Conservation (phyloP, 2,888 invertebrate species). For the Ochlodes sylvanus region DNA sequence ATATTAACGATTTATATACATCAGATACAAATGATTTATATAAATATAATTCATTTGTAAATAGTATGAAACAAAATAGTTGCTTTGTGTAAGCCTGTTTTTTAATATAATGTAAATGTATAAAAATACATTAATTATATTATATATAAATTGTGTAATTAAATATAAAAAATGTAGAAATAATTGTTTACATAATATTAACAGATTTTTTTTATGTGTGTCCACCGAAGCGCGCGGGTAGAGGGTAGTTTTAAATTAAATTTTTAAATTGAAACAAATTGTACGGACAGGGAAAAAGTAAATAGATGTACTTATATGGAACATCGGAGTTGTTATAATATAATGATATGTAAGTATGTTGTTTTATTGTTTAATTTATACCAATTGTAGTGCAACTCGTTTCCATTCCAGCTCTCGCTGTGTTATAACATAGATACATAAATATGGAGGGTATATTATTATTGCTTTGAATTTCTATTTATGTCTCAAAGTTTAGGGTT, state of each 20-base stretch:
- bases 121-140: not conserved
- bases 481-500: constrained; percentile 41
- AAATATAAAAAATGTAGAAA: not conserved
- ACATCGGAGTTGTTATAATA: constrained; percentile 4
- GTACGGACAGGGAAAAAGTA: constrained; percentile 23
- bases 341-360: constrained; percentile 3
- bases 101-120: not conserved
- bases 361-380: constrained; percentile 18
- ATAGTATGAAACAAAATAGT: not conserved
- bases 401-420: constrained; percentile 50
- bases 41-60: not conserved
- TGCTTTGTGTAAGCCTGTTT: no score
- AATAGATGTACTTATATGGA: constrained; percentile 25
- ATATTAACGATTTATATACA: no score
- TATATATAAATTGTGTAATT: no score
- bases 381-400: constrained; percentile 25
- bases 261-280: not conserved
- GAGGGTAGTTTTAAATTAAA: no score
- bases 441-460: constrained; percentile 30
- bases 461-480: constrained; percentile 37
- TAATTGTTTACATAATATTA: not conserved
- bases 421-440: constrained; percentile 25
- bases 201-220: not conserved
- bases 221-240: not conserved
- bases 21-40: no score